Conservation (phyloP, 2,888 invertebrate species). For the Drosophila niveifrons region DNA sequence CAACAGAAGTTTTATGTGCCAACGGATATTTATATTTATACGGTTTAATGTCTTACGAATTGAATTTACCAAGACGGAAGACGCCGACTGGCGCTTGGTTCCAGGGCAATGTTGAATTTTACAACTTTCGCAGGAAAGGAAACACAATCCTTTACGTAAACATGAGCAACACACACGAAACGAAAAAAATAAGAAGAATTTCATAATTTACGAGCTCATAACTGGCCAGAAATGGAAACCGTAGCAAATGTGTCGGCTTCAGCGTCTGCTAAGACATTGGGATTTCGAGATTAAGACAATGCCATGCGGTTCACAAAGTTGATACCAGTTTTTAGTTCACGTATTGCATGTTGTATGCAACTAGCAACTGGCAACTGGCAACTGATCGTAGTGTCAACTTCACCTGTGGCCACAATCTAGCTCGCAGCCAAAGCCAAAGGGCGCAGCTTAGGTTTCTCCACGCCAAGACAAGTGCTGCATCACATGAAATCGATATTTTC, state of each 20-base stretch:
- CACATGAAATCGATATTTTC: conserved; percentile 75
- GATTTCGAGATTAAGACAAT: conserved; percentile 48
- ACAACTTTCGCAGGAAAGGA: conserved; percentile 79
- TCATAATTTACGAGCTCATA: conserved; percentile 78
- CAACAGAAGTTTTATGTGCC: conserved; percentile 73
- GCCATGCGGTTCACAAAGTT: conserved; percentile 44
- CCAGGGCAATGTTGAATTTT: conserved; percentile 45
- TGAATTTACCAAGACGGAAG: conserved; percentile 50
- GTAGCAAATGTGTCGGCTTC: conserved; percentile 8
- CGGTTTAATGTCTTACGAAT: conserved; percentile 51
- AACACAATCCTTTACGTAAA: conserved; percentile 67
- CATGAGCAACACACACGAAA: conserved; percentile 34
- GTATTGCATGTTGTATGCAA: conserved; percentile 30
- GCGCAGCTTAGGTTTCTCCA: conserved; percentile 55
- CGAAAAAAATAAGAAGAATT: conserved; percentile 50
- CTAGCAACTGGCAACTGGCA: conserved; percentile 36
- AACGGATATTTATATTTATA: conserved; percentile 63
- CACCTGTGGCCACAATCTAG: conserved; percentile 26
- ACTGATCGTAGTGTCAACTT: conserved; percentile 33
- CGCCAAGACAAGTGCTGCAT: conserved; percentile 50
- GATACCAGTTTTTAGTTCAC: conserved; percentile 34
- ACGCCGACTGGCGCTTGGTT: conserved; percentile 25
- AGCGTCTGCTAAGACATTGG: conserved; percentile 22
- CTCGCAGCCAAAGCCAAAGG: conserved; percentile 17
- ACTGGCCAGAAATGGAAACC: conserved; percentile 66